Base-by-base conservation (phyloP, 35 echinoderm and acorn worm species). In the Anneissia japonica region DNA sequence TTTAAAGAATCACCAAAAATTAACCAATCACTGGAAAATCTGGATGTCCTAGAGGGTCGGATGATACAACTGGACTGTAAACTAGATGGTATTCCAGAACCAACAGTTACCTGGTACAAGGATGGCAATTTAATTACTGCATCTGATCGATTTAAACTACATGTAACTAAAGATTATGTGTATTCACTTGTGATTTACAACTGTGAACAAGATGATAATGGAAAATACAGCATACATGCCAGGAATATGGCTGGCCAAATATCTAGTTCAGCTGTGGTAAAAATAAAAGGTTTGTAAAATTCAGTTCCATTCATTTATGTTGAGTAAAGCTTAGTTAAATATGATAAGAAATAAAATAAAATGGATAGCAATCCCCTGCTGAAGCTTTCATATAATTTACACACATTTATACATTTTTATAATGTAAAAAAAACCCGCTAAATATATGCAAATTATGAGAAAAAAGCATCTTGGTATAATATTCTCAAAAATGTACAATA, bases 11-110 rank as follows among this genome's bases (percentile, higher is more conserved):
- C 89, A 77, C 95, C 95, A 19, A 73, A 79, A 35, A 91, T 94
- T 79, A 76, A 94, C 5, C 83, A 88, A 46, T 16, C 74, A 17
- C 90, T 94, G 14, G 14, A 74, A n/a, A 86, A 86, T 34, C 87
- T 36, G 23, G 83, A 82, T 17, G 86, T 88, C 23, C 77, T 80
- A 0, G 90, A 88, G 17, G 96, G 95, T 26, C 76, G 86, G 46
- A 82, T 77, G 5, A 72, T 99, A 56, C 38, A 87, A 38, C 73
- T 99, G 11, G 92, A 99, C 46, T 89, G 86, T 79, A 73, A 81
- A 19, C 45, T 94, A 7, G 96, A 91, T 73, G 96, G 96, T 35
- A 99, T 99, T 40, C 96, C 96, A 37, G 96, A 99, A 73, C 96
- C 96, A 39, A 89, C 91, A 32, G 83, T 99, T 0, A 82, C 94